Base-by-base conservation (phyloP, 2,888 invertebrate species). In the Slavum lentiscoides region DNA sequence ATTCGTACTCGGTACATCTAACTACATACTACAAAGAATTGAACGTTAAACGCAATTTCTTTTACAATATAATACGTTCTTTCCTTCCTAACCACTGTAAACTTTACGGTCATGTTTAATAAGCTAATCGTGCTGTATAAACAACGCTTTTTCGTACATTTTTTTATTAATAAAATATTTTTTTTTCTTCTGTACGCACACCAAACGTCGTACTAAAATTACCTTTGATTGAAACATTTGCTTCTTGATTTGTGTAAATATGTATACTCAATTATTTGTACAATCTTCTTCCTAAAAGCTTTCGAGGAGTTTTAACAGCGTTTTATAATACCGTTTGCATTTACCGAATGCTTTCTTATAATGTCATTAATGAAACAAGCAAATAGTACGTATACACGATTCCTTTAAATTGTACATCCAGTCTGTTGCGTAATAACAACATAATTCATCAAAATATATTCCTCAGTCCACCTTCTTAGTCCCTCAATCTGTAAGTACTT, bases 191-290 rank as follows among this genome's bases (percentile, higher is more conserved):
- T 13, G 13, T 39, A 39, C 21, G 21, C 21, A n/a, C 9, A 13
- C 37, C 21, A 21, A 43, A 43, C 61, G 43, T 61, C 23, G 7
- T 11, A 17, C 9, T 59, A 59, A 2, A 2, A 30, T 30, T 30
- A 30, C 30, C 62, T 74, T 62, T 62, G 62, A 74, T 74, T 62
- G 62, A 30, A 49, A n/a, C 30, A 30, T 73, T 49, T 73, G 30
- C 23, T n/a, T n/a, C 62, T 73, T 19, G 62, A 73, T 53, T 62
- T 30, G 49, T 74, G 49, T 53, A 62, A 74, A 62, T 74, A 74
- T 62, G 49, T 21, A 72, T 5, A n/a, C 62, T 74, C 49, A 62
- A 62, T 73, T 62, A 74, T n/a, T 13, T 30, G 62, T 37, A 49
- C 62, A n/a, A n/a, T 30, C 17, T 49, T 23, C 13, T 19, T 17